These are phyloP conservation scores for Chouioia cunea DNA, from an alignment of 2,888 invertebrate species.

Conservation along the genomic window DNA sequence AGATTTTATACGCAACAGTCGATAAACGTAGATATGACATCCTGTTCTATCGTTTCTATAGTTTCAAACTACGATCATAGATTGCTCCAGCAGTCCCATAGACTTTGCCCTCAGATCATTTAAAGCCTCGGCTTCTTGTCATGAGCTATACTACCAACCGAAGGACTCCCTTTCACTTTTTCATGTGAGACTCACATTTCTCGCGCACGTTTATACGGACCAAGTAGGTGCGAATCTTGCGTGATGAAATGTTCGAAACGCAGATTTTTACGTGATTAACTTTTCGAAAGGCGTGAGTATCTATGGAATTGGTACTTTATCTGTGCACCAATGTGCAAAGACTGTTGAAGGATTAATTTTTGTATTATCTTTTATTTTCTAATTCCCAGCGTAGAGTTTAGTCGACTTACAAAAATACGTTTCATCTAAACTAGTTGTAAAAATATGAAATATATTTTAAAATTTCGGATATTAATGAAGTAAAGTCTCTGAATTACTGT, in stretches of 20 bases:
- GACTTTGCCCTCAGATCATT: conserved; percentile 23
- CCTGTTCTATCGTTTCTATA: background rate
- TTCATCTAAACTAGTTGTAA: no score
- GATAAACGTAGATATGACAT: no score
- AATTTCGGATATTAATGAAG: no score
- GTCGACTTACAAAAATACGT: no score
- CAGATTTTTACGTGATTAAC: background rate
- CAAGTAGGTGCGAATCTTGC: conserved; percentile 14
- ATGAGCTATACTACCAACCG: background rate
- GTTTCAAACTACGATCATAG: conserved; percentile 18
- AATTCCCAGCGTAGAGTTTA: no score
- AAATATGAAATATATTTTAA: no score
- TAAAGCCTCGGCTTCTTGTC: background rate
- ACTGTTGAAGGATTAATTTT: no score
- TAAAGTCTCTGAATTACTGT: no score
- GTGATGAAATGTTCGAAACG: conserved; percentile 10
- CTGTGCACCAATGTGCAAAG: no score
- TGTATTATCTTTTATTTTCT: no score
- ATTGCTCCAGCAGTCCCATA: conserved; percentile 38
- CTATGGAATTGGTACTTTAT: no score
- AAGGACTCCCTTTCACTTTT: conserved; percentile 53
- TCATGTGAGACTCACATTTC: conserved; percentile 22
- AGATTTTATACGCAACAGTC: background rate
- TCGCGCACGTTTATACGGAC: background rate
- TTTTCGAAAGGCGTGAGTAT: no score